phyloP scores from a whole-genome alignment of 92 coral and sea anemone genomes.

The Meandrina meandrites region DNA sequence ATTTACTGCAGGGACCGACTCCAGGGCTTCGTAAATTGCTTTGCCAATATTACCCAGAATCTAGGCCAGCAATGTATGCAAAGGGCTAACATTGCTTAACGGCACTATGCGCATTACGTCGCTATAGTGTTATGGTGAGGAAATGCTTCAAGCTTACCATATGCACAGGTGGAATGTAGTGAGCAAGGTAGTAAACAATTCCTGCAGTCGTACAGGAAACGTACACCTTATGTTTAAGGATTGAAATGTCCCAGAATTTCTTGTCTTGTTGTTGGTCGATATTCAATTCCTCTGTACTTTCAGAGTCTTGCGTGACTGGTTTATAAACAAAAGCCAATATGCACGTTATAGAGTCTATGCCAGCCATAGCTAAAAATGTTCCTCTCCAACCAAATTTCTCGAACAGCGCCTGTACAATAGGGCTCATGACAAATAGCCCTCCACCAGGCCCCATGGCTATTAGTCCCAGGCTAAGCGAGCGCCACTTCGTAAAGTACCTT shows the following conservation, averaged over 20 bases:
- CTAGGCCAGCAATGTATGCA: no score
- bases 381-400: constrained; percentile 61
- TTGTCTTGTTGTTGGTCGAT: background rate
- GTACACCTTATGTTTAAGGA: constrained; percentile 27
- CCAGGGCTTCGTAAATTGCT: no score
- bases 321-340: constrained; percentile 25
- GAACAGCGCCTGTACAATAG: constrained; percentile 44
- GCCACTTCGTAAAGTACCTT: constrained; percentile 55
- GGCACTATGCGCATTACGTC: no score
- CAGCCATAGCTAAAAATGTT: constrained; percentile 52
- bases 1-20: no score
- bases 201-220: background rate
- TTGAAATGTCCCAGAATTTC: constrained; percentile 40
- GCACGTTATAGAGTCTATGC: constrained; percentile 22
- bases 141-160: constrained; percentile 35
- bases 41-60: no score
- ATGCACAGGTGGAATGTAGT: constrained; percentile 39
- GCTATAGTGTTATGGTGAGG: no score
- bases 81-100: no score
- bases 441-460: constrained; percentile 65
- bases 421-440: constrained; percentile 66
- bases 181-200: constrained; percentile 16
- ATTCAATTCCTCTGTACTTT: background rate
- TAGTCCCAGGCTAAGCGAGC: constrained; percentile 49
- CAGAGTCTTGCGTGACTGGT: constrained; percentile 29